Base-by-base conservation (phyloP, 1,140 invertebrate genomes). In the Drosophila equinoxialis region DNA sequence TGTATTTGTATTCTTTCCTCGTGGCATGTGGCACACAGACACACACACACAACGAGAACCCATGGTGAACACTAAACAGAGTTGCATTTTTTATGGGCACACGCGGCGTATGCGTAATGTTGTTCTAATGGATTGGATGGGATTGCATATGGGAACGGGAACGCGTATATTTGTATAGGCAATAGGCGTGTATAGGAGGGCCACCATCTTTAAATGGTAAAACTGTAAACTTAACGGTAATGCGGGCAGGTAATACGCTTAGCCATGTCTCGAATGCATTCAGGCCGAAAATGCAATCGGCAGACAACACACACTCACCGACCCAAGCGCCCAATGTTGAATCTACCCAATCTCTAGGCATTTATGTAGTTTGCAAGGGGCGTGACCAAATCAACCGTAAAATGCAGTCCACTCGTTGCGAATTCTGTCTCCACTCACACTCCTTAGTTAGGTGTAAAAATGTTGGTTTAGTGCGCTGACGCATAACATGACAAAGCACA, bases 381-480 rank as follows among this genome's bases (percentile, higher is more conserved):
- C 51, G 48, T 58, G 61, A 63, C 58, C 74, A 70, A 89, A 87
- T 84, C 85, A 89, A 62, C 67, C 77, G 67, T 84, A 72, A 80
- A 87, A 89, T 77, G 73, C 84, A 72, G 67, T 71, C 66, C 71
- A 68, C 54, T 65, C 61, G 54, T 45, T 57, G 41, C 10, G 11
- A 11, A 30, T 42, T 48, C 55, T 54, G 26, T 39, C 23, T 33
- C 62, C 39, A 26, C 42, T 45, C 60, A 66, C 77, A 58, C 71
- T 74, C 69, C 79, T 39, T 67, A 73, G 58, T 78, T 78, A 89
- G 84, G 84, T 89, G 84, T 89, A 90, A 89, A 89, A 89, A 89
- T 89, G 84, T 84, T 81, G 81, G 84, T 78, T 89, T 89, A 89
- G 85, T 84, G 74, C 84, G 74, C 65, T 89, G 85, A 89, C 81